Conservation (phyloP, 2,113 vertebrate genomes). For the Nicator chloris region DNA sequence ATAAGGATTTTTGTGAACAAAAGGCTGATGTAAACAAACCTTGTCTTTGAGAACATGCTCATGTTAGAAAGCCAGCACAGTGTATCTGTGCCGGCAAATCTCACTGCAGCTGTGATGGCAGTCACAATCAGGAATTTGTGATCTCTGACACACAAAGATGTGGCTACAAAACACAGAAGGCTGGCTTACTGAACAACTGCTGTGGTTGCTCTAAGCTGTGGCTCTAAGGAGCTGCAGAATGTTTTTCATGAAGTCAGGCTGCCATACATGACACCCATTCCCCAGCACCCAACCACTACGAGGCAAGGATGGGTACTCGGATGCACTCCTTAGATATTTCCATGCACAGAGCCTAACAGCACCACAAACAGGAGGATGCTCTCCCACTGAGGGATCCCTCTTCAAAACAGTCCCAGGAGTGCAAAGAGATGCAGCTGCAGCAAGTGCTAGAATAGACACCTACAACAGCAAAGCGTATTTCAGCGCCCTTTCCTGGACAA, state of each 20-base stretch:
- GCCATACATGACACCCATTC: not conserved
- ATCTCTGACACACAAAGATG: not conserved
- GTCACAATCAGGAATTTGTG: constrained; percentile 17
- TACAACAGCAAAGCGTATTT: not conserved
- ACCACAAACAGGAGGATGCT: not conserved
- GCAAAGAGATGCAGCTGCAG: not conserved
- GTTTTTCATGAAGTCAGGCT: not conserved
- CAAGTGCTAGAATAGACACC: not conserved
- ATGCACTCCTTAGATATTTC: not conserved
- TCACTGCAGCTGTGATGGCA: not conserved
- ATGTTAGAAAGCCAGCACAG: not conserved
- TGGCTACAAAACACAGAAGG: not conserved
- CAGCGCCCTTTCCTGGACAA: accelerated
- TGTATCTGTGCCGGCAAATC: constrained; percentile 12
- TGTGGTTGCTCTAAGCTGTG: not conserved
- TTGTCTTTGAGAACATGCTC: not conserved
- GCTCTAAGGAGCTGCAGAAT: not conserved
- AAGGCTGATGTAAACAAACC: constrained; percentile 34
- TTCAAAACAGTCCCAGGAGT: not conserved
- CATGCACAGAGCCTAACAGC: not conserved
- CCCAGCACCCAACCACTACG: not conserved
- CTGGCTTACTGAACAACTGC: not conserved
- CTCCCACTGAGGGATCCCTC: not conserved
- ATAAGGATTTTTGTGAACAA: not conserved
- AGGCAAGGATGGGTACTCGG: not conserved